Percentiles rank a stretch among this genome's conserved stretches.
Conservation (phyloP, 1,140 invertebrate species). For the Eueides isabella region DNA sequence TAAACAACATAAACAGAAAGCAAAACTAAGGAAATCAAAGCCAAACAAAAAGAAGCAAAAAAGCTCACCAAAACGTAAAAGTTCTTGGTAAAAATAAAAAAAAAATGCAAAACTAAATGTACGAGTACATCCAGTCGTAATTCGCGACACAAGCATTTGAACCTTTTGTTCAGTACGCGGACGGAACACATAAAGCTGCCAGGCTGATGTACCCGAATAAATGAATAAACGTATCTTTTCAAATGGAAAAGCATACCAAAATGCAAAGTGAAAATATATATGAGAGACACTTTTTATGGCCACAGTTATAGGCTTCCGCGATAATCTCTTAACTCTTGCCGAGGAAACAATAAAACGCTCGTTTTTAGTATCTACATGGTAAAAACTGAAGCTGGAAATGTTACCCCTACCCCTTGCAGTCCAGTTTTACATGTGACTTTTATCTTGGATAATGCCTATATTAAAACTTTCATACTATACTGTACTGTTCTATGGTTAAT, state of each 20-base stretch:
- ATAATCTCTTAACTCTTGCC: conserved; percentile 68
- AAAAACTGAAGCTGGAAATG: conserved; percentile 43
- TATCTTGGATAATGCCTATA: conserved; percentile 29
- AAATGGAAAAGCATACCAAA: conserved; percentile 63
- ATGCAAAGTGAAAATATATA: conserved; percentile 51
- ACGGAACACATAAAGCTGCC: conserved; percentile 54
- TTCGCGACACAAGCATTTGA: conserved; percentile 32
- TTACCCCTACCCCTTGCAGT: conserved; percentile 36
- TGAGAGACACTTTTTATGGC: conserved; percentile 57
- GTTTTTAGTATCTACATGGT: conserved; percentile 45
- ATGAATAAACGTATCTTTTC: conserved; percentile 63
- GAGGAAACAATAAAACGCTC: conserved; percentile 61
- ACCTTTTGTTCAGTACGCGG: conserved; percentile 12
- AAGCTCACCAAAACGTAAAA: conserved; percentile 26
- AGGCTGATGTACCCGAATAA: conserved; percentile 42
- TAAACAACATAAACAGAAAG: neutral
- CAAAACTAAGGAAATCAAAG: conserved; percentile 18
- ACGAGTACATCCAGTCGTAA: conserved; percentile 39
- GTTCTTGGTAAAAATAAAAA: conserved; percentile 27
- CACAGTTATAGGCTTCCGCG: conserved; percentile 58
- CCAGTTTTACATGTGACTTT: conserved; percentile 35
- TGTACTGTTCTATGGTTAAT: neutral
- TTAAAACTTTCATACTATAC: conserved; percentile 23
- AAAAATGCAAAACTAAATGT: conserved; percentile 35
- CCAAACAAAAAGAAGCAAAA: conserved; percentile 7